These are phyloP conservation scores for Cosmopolites sordidus DNA, from an alignment of 2,888 invertebrate genomes.

Conservation along the genomic window DNA sequence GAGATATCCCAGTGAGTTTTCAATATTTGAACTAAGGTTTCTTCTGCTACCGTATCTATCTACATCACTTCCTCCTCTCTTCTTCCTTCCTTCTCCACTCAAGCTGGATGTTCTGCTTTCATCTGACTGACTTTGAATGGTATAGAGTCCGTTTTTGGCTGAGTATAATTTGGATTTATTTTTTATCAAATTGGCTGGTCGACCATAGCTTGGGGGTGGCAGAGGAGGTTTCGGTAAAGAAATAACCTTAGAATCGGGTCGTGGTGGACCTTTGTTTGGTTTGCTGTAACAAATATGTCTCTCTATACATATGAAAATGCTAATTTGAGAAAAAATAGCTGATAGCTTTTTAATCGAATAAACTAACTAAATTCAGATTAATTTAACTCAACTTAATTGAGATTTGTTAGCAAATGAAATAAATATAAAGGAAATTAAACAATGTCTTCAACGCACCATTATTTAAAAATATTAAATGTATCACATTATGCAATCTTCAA, in stretches of 20 bases:
- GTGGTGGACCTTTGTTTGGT: constrained; percentile 25
- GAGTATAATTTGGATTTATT: constrained; percentile 41
- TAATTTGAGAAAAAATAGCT: background rate
- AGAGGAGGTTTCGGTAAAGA: constrained; percentile 15
- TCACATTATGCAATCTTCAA: too few species aligned
- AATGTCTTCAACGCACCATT: too few species aligned
- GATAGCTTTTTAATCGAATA: background rate
- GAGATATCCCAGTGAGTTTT: constrained; percentile 62
- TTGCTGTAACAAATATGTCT: constrained; percentile 26
- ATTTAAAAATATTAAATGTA: too few species aligned
- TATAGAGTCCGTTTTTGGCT: constrained; percentile 47
- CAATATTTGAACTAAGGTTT: constrained; percentile 52
- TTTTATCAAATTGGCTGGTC: constrained; percentile 16
- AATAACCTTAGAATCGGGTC: constrained; percentile 8
- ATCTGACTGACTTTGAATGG: constrained; percentile 49
- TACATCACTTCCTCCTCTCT: constrained; percentile 29
- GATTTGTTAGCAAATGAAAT: too few species aligned
- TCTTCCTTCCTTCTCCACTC: constrained; percentile 31
- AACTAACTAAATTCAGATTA: too few species aligned
- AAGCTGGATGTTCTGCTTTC: constrained; percentile 43
- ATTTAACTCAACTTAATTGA: too few species aligned
- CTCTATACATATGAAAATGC: too few species aligned
- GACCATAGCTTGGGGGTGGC: constrained; percentile 15
- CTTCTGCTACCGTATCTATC: constrained; percentile 22
- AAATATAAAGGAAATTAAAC: too few species aligned